phyloP scores from a whole-genome alignment of 1,140 invertebrate species.

The Drosophila bipectinata region DNA sequence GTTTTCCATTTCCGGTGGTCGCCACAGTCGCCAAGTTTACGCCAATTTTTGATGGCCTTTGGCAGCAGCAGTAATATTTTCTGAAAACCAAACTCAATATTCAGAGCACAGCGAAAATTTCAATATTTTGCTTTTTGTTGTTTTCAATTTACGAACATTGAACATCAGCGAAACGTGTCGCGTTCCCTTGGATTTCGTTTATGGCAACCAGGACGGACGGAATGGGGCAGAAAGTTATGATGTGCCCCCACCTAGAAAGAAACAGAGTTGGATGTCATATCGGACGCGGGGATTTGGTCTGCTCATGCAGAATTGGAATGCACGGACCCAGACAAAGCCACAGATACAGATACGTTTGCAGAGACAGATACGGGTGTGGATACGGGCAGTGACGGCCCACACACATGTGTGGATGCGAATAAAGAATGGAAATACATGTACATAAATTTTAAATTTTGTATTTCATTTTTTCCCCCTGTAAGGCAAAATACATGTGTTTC shows the following conservation, averaged over 20 bases:
- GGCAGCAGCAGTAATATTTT: slow-evolving; percentile 21
- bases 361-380: neutral
- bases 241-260: slow-evolving; percentile 44
- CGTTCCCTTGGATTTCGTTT: slow-evolving; percentile 61
- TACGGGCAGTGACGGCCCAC: slow-evolving; percentile 26
- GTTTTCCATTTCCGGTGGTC: slow-evolving; percentile 23
- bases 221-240: slow-evolving; percentile 55
- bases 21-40: slow-evolving; percentile 34
- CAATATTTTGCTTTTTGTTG: slow-evolving; percentile 66
- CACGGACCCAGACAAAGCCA: slow-evolving; percentile 21
- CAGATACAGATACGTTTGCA: slow-evolving; percentile 11
- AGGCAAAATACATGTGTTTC: slow-evolving; percentile 49
- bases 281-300: neutral
- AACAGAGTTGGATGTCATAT: slow-evolving; percentile 3
- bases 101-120: slow-evolving; percentile 63
- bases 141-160: slow-evolving; percentile 71
- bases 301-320: slow-evolving; percentile 21
- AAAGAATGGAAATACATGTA: slow-evolving; percentile 44
- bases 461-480: slow-evolving; percentile 18
- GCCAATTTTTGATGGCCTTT: slow-evolving; percentile 24
- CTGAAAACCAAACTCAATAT: slow-evolving; percentile 61
- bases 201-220: slow-evolving; percentile 56
- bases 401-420: slow-evolving; percentile 47
- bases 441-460: slow-evolving; percentile 70
- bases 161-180: slow-evolving; percentile 59